Conservation (phyloP, 2,888 invertebrate species). For the Coelogynopora nodosa region DNA sequence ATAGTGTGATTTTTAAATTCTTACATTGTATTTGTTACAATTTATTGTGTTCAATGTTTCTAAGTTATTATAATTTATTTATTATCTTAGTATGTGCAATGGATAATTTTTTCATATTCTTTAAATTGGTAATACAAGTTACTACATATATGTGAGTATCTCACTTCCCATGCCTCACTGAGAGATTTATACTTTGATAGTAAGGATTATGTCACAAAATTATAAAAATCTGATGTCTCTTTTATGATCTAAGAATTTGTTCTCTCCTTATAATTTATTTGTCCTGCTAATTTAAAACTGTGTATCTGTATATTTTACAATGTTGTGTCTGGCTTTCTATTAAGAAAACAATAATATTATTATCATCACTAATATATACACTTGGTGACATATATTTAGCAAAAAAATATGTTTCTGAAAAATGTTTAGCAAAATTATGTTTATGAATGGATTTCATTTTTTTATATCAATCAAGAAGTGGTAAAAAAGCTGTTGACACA, state of each 20-base stretch:
- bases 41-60: not conserved
- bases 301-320: not conserved
- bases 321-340: not conserved
- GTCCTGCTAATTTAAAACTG: not conserved
- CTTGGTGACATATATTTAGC: not conserved
- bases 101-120: not conserved
- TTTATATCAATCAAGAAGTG: not conserved
- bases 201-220: too few relatives aligned
- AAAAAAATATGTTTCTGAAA: not conserved
- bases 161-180: not conserved
- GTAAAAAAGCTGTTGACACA: not conserved
- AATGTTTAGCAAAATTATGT: not conserved
- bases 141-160: not conserved
- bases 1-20: not conserved
- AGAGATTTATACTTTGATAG: not conserved
- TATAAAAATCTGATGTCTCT: not conserved
- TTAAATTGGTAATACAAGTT: not conserved
- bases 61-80: not conserved
- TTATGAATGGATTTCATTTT: not conserved
- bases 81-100: not conserved
- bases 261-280: not conserved
- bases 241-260: not conserved
- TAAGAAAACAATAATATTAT: not conserved
- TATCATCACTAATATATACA: not conserved
- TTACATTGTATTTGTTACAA: not conserved